Evolutionary conservation across 2,797 vertebrate genomes (phyloP), one percentile per base, ranked within the genome.

Genomic region (Benthosema pterotum): DNA sequence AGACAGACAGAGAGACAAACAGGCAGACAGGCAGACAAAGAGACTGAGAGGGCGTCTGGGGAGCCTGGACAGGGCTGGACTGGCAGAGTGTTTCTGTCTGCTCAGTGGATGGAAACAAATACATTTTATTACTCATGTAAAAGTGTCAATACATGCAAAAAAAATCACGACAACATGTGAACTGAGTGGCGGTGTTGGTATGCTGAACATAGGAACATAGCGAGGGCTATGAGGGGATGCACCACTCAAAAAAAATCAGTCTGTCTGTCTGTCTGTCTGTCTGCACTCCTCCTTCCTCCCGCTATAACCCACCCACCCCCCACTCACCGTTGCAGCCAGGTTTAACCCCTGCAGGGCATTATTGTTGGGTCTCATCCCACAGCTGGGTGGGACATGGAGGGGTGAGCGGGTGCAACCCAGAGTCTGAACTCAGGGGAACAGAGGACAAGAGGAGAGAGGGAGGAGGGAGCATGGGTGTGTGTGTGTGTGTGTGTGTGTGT

Each of bases 331-430:
- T 73, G 76, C 80, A 83, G 67, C 57, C 18, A 16, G 55, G 42
- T 83, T 83, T 88, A 71, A 80, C 77, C 82, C 71, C 82, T 66
- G 79, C 14, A 67, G 68, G 74, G 48, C 71, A 63, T 14, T 38
- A 63, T 14, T 38, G 32, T 38, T 8, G 32, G 22, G 32, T 9
- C 32, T 7, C 32, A n/a, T 32, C 32, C 7, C 4, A 28, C 32
- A 32, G 52, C 83, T 25, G 89, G 87, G 77, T 88, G 83, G 74
- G 78, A 79, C 28, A 38, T 65, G 68, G 80, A 69, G 63, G 75
- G 66, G 77, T 53, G 42, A 19, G 57, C 45, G 45, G 65, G 52
- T 47, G 15, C 22, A n/a, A 25, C 22, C 3, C 3, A 25, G 22
- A 25, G 22, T 25, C 22, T 3, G 22, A 25, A 60, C 57, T 14